Percentiles rank a stretch among this genome's conserved stretches.
phyloP scores from a whole-genome alignment of 1,140 invertebrate species.

The Euborellia annulipes region DNA sequence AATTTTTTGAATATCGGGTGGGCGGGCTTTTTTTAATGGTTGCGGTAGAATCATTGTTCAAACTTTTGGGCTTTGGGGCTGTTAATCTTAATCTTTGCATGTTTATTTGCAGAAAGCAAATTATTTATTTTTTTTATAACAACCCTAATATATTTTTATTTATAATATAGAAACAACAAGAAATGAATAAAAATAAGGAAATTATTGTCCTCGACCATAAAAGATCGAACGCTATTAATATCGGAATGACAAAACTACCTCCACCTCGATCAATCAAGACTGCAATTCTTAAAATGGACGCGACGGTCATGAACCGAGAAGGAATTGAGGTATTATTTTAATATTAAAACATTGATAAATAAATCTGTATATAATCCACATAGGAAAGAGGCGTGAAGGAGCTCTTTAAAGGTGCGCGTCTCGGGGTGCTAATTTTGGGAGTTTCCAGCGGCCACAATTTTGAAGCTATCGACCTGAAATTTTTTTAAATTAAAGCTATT shows the following conservation, averaged over 20 bases:
- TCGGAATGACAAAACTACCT: constrained; percentile 97
- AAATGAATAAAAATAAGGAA: constrained; percentile 86
- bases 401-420: no score
- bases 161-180: constrained; percentile 69
- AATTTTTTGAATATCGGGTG: neutral
- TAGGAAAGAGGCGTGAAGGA: no score
- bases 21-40: neutral
- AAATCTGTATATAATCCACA: no score
- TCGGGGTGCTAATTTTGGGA: no score
- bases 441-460: no score
- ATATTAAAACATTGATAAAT: no score
- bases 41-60: neutral
- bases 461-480: no score
- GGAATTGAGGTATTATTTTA: constrained; percentile 88
- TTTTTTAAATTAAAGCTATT: no score
- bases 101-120: no score
- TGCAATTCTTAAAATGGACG: constrained; percentile 98
- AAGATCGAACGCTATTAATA: constrained; percentile 97
- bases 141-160: constrained; percentile 6
- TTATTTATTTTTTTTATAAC: neutral
- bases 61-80: neutral
- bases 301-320: constrained; percentile 93
- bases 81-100: no score
- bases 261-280: constrained; percentile 94
- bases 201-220: constrained; percentile 94